Base-by-base conservation (phyloP, 2,797 vertebrate species). In the Nannoperca australis region DNA sequence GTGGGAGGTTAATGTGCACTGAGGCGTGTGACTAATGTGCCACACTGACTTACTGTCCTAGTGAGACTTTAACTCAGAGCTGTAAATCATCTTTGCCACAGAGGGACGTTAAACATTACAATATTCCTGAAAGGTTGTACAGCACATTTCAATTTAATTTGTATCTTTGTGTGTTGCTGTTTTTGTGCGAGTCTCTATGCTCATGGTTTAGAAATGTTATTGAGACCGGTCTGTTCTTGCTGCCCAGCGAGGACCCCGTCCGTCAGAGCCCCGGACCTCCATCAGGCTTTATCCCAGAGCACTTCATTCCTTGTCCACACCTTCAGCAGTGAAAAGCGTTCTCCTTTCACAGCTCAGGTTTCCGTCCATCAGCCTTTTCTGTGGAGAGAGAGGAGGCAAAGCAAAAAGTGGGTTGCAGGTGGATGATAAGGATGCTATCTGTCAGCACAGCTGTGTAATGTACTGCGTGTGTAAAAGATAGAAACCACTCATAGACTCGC, bases 181-280 rank as follows among this genome's bases (percentile, higher is more conserved):
- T 38, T 38, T 14, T 47, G 9, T 32, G 38, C 34, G 11, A 64
- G 27, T 60, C 4, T 59, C 24, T 56, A 6, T 60, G 0, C 24
- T 54, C 13, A 18, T 13, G 24, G 15, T 70, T 73, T 61, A 1
- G 44, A 76, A 5, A 59, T 47, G 18, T 20, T 22, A 2, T 24
- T 38, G 2, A 60, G 6, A n/a, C 9, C 1, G 2, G 45, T 54
- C 6, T 65, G 32, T 55, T 54, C 34, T 76, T 64, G 73, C 77
- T 80, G 73, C 64, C 13, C 22, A 20, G 50, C 73, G 73, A 77
- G 65, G 54, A 20, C 76, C 69, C 17, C 0, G 5, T 77, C 73
- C 82, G 81, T 93, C 91, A 78, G 89, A 15, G 76, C 73, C 58
- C 72, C 18, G 73, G 81, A 80, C 50, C 50, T 82, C 86, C 76